Percentiles rank a stretch among this genome's conserved stretches.
phyloP scores from a whole-genome alignment of 2,888 invertebrate genomes.

The Dexiosoma caninum region DNA sequence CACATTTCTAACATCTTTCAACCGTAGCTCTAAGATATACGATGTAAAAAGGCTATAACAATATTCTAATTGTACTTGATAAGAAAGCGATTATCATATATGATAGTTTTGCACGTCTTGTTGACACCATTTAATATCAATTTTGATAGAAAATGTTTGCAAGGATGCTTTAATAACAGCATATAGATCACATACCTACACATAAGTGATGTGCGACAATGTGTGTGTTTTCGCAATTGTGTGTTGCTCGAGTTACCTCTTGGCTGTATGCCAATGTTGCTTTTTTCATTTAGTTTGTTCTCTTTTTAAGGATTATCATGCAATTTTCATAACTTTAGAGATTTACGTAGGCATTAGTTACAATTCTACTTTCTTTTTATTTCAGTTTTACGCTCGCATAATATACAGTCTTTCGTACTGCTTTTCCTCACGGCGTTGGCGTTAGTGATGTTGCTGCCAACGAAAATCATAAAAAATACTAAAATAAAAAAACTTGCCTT shows the following conservation, averaged over 20 bases:
- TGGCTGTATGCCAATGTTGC: conserved; percentile 56
- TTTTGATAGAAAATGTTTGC: no score
- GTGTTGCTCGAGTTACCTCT: conserved; percentile 44
- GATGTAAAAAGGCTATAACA: no score
- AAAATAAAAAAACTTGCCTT: neutral
- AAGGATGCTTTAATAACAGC: conserved; percentile 24
- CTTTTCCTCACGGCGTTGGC: neutral
- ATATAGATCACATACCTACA: neutral
- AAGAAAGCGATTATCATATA: no score
- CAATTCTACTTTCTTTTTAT: conserved; percentile 30
- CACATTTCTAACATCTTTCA: no score
- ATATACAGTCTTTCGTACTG: conserved; percentile 22
- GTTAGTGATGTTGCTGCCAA: neutral
- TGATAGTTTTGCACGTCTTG: no score
- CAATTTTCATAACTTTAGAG: conserved; percentile 63
- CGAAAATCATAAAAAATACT: conserved; percentile 3
- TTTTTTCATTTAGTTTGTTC: conserved; percentile 14
- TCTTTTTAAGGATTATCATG: conserved; percentile 60
- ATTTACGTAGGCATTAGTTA: conserved; percentile 61
- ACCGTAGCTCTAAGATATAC: no score
- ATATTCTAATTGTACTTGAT: no score
- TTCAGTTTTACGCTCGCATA: conserved; percentile 27
- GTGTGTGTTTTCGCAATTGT: conserved; percentile 16
- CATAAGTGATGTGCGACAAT: neutral
- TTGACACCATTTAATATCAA: no score